Conservation (phyloP, 2,797 vertebrate species). For the Hapalemur alaotrensis region DNA sequence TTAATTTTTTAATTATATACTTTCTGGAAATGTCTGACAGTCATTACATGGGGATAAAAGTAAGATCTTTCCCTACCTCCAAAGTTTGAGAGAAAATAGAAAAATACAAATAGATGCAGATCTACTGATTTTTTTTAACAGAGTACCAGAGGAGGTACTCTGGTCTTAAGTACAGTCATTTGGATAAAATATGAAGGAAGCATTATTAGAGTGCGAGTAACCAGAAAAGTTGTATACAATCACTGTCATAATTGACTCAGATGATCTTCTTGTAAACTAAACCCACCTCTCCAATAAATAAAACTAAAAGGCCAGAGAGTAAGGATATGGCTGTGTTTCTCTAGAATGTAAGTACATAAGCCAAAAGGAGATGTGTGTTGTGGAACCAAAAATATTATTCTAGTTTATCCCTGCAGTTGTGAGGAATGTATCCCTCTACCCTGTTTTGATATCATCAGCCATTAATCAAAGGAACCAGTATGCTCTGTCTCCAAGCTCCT, state of each 20-base stretch:
- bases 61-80: background rate
- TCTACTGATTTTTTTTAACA: background rate
- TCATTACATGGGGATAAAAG: background rate
- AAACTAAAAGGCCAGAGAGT: background rate
- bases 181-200: background rate
- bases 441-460: background rate
- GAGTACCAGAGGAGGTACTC: background rate
- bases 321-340: background rate
- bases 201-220: background rate
- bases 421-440: background rate
- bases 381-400: background rate
- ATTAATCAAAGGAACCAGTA: background rate
- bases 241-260: background rate
- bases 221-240: background rate
- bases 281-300: background rate
- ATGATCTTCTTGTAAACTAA: background rate
- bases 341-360: background rate
- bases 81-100: background rate
- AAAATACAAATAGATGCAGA: background rate
- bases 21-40: slow-evolving; percentile 17
- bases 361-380: background rate
- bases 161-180: background rate
- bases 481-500: background rate
- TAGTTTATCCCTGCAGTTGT: background rate
- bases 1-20: slow-evolving; percentile 6